Evolutionary conservation across 2,888 invertebrate species (phyloP), one percentile per base, ranked within the genome.

Genomic region (Drosophila pegasa): DNA sequence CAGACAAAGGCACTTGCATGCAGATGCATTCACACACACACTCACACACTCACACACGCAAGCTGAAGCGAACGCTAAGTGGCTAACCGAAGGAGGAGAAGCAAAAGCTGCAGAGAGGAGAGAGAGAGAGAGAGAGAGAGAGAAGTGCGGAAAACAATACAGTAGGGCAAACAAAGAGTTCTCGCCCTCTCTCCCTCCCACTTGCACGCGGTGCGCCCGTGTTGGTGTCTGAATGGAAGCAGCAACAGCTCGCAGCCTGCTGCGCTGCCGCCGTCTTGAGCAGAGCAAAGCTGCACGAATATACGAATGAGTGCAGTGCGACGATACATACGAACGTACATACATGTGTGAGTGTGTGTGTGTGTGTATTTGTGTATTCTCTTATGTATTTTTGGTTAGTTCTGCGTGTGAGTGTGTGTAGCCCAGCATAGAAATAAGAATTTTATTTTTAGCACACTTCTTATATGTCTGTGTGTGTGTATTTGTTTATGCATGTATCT

Each of bases 401-500:
- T 6, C 27, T 70, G 57, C 63, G 61, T 58, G 55, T 43, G 48
- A 50, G 16, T 70, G 57, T 66, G 61, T 58, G 55, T 43, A 50
- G 51, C 64, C 51, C 63, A 85, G 71, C 84, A 84, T 88, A 84
- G 68, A 83, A 76, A 71, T 75, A 58, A 64, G 56, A 77, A 68
- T 67, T 69, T 65, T 87, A 87, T 87, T 80, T 88, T 82, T 78
- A 82, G 85, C 55, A 69, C 52, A 61, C 70, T 71, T 66, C 68
- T 52, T 47, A 61, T 59, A 25, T 37, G 33, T 9, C 12, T 31
- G 48, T 31, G 18, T 38, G 2, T 20, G n/a, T 25, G 5, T 25
- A 5, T 25, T 25, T 4, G n/a, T 48, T 31, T 4, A 4, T 20
- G 14, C 35, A 35, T n/a, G n/a, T 20, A 29, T 9, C 50, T 25